A percentile compares a stretch with the other conserved stretches of the same genome.
Conservation (phyloP, 1,140 invertebrate species). For the Brachionus paranguensis region DNA sequence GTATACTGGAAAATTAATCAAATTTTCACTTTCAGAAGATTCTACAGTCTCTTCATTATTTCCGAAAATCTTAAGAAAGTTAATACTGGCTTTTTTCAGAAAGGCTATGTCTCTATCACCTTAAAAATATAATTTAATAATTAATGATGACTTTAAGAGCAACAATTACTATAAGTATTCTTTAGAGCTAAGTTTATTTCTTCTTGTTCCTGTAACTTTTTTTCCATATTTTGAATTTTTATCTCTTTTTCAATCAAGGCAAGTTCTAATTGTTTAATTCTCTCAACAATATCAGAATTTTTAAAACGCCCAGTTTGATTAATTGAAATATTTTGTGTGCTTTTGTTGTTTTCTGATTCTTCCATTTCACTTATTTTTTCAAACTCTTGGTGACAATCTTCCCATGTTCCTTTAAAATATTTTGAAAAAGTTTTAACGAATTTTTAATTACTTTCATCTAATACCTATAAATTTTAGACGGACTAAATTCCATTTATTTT, state of each 20-base stretch:
- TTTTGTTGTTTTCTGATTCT: not conserved
- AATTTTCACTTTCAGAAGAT: not conserved
- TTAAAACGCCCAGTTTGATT: not conserved
- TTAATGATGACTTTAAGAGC: too few relatives aligned
- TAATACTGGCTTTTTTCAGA: not conserved
- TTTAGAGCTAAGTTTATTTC: not conserved
- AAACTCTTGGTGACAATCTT: not conserved
- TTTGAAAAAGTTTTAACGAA: not conserved
- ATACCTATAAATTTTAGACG: not conserved
- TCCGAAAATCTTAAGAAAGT: not conserved
- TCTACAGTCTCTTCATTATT: not conserved
- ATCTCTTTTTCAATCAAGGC: not conserved
- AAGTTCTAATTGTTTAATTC: not conserved
- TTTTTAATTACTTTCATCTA: not conserved
- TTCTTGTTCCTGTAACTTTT: not conserved
- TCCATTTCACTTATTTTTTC: constrained; percentile 12
- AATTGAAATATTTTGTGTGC: not conserved
- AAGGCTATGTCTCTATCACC: not conserved
- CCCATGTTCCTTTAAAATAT: not conserved
- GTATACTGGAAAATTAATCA: not conserved
- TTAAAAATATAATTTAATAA: not conserved
- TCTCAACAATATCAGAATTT: not conserved
- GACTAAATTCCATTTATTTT: constrained; percentile 13
- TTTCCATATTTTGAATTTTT: not conserved
- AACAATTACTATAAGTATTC: not conserved